These are phyloP conservation scores for Nilaparvata lugens DNA, from an alignment of 1,140 invertebrate genomes.

Conservation along the genomic window DNA sequence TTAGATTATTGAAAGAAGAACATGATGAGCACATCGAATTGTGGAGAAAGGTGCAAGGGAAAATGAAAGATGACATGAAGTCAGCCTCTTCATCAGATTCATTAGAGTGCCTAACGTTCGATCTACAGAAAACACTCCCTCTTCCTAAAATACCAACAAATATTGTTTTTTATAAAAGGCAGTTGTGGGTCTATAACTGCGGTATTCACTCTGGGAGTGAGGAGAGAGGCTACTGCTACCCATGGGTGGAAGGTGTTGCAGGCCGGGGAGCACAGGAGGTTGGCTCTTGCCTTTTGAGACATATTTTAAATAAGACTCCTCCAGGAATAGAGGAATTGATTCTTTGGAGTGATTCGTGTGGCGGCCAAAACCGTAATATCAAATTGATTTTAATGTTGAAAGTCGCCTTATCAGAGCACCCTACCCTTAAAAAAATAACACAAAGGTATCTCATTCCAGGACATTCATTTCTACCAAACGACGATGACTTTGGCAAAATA, in stretches of 20 bases:
- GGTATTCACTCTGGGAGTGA: slow-evolving; percentile 27
- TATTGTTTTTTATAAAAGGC: slow-evolving; percentile 31
- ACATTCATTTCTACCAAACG: slow-evolving; percentile 34
- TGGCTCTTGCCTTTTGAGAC: slow-evolving; percentile 28
- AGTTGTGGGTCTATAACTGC: slow-evolving; percentile 18
- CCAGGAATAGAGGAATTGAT: slow-evolving; percentile 24
- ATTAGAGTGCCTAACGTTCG: slow-evolving; percentile 26
- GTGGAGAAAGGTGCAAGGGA: slow-evolving; percentile 11
- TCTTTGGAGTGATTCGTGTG: slow-evolving; percentile 34
- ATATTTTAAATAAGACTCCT: neutral
- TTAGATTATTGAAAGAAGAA: neutral
- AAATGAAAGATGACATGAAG: neutral
- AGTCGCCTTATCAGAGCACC: slow-evolving; percentile 22
- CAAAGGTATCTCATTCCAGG: slow-evolving; percentile 30
- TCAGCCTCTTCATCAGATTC: no score
- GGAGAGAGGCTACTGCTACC: slow-evolving; percentile 25
- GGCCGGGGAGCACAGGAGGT: slow-evolving; percentile 32
- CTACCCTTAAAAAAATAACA: slow-evolving; percentile 26
- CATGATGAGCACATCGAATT: neutral
- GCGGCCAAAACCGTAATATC: slow-evolving; percentile 29
- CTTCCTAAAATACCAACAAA: slow-evolving; percentile 9
- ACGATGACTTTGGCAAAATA: slow-evolving; percentile 32
- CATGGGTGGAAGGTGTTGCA: slow-evolving; percentile 31
- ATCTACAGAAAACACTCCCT: slow-evolving; percentile 26
- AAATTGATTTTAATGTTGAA: slow-evolving; percentile 26